Conservation (phyloP, 2,888 invertebrate species). For the Syritta pipiens region DNA sequence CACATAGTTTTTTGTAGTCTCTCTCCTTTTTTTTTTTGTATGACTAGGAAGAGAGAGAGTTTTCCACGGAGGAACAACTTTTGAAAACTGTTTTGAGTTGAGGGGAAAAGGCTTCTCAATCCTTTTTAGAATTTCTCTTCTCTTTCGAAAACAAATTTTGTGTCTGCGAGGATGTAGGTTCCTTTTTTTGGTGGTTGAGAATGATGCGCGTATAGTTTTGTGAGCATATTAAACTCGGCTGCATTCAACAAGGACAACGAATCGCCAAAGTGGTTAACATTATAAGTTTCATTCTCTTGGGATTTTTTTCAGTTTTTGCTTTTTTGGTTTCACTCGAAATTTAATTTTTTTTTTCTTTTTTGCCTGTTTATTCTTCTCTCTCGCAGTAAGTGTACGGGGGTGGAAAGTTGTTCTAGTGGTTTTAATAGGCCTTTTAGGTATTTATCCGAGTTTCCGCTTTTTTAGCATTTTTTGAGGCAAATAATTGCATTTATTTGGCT, state of each 20-base stretch:
- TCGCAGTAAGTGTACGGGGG: background rate
- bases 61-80: constrained; percentile 1
- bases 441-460: constrained; percentile 26
- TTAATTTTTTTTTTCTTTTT: background rate
- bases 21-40: background rate
- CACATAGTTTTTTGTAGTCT: constrained; percentile 21
- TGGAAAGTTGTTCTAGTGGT: constrained; percentile 26
- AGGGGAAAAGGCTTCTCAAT: background rate
- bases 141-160: constrained; percentile 30
- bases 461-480: constrained; percentile 26
- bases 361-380: background rate
- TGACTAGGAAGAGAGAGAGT: background rate
- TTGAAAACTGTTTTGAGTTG: constrained; percentile 9
- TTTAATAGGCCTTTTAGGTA: constrained; percentile 39
- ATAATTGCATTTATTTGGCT: constrained; percentile 39
- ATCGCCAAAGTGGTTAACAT: constrained; percentile 45
- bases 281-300: constrained; percentile 17
- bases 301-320: background rate
- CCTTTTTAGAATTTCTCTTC: no score
- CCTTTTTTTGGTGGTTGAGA: constrained; percentile 35
- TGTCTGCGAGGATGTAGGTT: constrained; percentile 29
- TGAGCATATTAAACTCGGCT: constrained; percentile 20
- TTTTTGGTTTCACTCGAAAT: background rate
- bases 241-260: constrained; percentile 33
- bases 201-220: constrained; percentile 11